phyloP scores from a whole-genome alignment of 2,113 vertebrate genomes.

The Sapajus apella region DNA sequence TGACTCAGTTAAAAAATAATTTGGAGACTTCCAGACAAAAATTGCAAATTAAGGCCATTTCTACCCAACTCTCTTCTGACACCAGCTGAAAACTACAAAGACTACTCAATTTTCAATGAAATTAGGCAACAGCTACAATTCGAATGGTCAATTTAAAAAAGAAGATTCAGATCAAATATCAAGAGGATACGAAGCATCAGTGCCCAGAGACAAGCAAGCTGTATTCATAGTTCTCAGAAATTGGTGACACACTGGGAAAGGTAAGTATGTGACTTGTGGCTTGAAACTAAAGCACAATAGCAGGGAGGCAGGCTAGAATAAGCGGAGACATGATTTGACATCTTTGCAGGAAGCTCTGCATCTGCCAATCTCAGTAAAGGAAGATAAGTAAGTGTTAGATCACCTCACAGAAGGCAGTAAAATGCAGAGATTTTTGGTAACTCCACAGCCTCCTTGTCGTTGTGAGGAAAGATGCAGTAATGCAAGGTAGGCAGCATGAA shows the following conservation, averaged over 20 bases:
- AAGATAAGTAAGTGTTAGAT: neutral
- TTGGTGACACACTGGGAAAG: neutral
- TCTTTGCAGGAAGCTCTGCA: neutral
- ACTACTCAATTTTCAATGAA: neutral
- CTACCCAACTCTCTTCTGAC: neutral
- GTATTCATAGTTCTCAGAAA: neutral
- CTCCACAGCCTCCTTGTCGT: neutral
- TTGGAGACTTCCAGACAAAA: slow-evolving; percentile 60
- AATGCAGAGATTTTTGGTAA: neutral
- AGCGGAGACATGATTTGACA: neutral
- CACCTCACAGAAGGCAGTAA: neutral
- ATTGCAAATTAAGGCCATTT: slow-evolving; percentile 51
- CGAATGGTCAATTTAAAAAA: neutral
- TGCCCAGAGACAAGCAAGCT: neutral
- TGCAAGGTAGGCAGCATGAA: no score
- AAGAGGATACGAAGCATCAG: neutral
- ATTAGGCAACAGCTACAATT: neutral
- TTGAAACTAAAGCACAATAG: neutral
- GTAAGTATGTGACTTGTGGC: neutral
- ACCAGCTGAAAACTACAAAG: neutral
- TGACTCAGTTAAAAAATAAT: slow-evolving; percentile 65
- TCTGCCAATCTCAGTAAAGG: neutral
- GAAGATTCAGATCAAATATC: neutral
- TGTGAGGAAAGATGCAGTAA: neutral
- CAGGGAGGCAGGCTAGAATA: neutral